Evolutionary conservation across 2,797 vertebrate species (phyloP), one percentile per base, ranked within the genome.

Genomic region (Crypturellus tataupa): DNA sequence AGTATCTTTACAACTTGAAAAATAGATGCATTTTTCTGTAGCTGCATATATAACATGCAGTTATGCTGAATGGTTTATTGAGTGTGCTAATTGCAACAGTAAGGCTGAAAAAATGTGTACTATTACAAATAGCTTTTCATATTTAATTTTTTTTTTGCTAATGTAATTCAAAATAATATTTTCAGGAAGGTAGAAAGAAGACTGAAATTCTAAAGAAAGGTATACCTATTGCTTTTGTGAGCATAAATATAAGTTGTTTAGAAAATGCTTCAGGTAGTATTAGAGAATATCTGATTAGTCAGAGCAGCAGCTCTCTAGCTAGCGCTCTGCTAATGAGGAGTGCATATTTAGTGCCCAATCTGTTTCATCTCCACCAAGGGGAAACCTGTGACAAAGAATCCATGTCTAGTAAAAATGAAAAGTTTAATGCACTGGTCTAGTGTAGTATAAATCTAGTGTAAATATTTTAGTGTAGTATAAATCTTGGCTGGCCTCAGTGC

Each of bases 1-100:
- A 87, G 31, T 78, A 82, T 67, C 80, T 91, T 89, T 91, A 77
- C 80, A 87, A 87, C 55, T 69, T 83, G 79, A 83, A 85, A 87
- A 92, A 40, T 80, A 72, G 58, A 25, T 62, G 23, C 17, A 27
- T 93, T 94, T 92, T 78, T 56, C 49, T 73, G 37, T 78, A 79
- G 25, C 59, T 89, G 65, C 21, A 29, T 69, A n/a, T 84, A 39
- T 55, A 85, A 55, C 20, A 16, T 56, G 42, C 40, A 65, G 29
- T 56, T 80, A 40, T 89, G 51, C 83, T 89, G 46, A 70, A 1
- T 80, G 79, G 29, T 69, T 89, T 95, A 75, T 59, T 92, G 72
- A 80, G 46, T 71, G 21, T 75, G 76, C 56, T 87, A 87, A 85
- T 65, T 89, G 72, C 2, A 14, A 87, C 76, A 92, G 33, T 79